phyloP scores from a whole-genome alignment of 2,797 vertebrate species.

The Cynopterus sphinx region DNA sequence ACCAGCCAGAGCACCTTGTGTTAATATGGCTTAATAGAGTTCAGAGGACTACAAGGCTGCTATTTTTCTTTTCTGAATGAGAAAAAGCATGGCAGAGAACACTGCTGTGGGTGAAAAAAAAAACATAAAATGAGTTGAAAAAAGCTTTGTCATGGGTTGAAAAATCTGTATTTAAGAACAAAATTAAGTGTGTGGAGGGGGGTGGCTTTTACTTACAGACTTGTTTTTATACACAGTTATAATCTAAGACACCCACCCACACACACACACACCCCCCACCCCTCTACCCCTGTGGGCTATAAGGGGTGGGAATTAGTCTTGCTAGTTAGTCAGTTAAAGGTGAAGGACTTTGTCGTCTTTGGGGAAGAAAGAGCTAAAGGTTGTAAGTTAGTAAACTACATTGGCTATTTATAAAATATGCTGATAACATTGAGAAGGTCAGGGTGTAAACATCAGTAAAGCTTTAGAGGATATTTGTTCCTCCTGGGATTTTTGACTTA shows the following conservation, averaged over 20 bases:
- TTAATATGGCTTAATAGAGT: not conserved
- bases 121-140: not conserved
- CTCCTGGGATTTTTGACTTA: not conserved
- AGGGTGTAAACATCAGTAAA: not conserved
- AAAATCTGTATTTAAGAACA: not conserved
- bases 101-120: not conserved
- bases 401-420: not conserved
- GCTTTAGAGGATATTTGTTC: not conserved
- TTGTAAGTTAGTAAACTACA: not conserved
- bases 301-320: not conserved
- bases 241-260: not conserved
- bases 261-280: too few species aligned
- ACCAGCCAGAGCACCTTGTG: not conserved
- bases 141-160: not conserved
- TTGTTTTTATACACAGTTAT: not conserved
- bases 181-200: not conserved
- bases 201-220: not conserved
- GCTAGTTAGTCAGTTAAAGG: not conserved
- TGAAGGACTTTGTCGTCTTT: not conserved
- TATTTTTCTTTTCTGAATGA: not conserved
- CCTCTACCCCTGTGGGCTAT: not conserved
- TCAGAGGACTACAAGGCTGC: not conserved
- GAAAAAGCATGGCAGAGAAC: not conserved
- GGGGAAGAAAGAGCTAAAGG: not conserved
- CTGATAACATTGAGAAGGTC: not conserved